phyloP scores from a whole-genome alignment of 2,797 vertebrate species.

The Intellagama lesueurii region DNA sequence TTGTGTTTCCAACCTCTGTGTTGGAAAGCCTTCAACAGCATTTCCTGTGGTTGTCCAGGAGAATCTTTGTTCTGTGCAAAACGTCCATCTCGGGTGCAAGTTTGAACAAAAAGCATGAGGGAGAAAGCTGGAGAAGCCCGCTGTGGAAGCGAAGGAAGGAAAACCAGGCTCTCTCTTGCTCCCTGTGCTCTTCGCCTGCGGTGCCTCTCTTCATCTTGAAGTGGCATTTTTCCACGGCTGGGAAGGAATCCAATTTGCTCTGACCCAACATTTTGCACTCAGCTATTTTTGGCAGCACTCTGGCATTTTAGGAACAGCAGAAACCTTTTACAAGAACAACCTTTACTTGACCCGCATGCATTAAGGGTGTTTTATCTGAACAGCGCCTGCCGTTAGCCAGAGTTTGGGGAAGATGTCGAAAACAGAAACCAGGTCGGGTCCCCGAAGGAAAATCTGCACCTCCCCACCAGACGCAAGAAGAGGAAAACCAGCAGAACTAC shows the following conservation, averaged over 20 bases:
- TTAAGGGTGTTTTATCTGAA: neutral
- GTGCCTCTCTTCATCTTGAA: too few relatives aligned
- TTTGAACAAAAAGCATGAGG: neutral
- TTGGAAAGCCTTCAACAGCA: accelerated
- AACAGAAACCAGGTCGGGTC: neutral
- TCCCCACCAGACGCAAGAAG: neutral
- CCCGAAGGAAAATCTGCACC: accelerated
- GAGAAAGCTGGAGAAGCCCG: too few relatives aligned
- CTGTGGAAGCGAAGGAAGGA: neutral
- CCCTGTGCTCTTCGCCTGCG: accelerated
- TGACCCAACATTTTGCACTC: neutral
- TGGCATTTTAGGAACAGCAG: neutral
- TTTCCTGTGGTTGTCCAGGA: too few relatives aligned
- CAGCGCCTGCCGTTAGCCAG: neutral
- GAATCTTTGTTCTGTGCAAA: neutral
- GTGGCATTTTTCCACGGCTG: neutral
- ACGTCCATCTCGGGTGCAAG: neutral
- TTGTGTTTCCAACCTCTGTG: neutral
- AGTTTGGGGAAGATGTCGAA: neutral
- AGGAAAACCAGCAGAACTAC: too few relatives aligned
- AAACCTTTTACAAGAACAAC: neutral
- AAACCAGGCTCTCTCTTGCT: neutral
- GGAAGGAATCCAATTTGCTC: neutral
- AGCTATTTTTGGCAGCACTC: neutral
- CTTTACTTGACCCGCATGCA: neutral